A percentile compares a stretch with the other conserved stretches of the same genome.
Conservation (phyloP, 2,797 vertebrate genomes). For the Falco naumanni region DNA sequence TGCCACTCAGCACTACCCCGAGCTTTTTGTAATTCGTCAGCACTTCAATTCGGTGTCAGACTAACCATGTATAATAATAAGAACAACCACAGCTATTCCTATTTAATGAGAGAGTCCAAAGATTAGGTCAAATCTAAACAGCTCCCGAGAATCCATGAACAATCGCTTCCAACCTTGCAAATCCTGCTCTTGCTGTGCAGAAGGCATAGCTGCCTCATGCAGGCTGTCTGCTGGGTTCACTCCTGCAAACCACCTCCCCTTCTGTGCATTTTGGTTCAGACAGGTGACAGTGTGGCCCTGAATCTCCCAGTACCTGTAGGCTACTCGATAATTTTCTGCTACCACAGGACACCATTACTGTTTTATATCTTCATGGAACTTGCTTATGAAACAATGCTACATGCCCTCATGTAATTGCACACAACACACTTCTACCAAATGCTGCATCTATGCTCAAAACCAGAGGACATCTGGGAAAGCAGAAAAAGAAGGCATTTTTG, state of each 20-base stretch:
- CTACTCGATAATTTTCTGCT: background rate
- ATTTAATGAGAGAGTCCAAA: background rate
- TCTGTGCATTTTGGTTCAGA: background rate
- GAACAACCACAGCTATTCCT: background rate
- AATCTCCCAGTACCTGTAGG: background rate
- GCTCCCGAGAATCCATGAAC: background rate
- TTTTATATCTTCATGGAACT: background rate
- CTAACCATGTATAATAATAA: background rate
- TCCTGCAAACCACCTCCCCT: background rate
- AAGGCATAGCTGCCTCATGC: accelerated
- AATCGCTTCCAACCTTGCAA: background rate
- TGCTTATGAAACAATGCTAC: background rate
- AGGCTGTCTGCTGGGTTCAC: background rate
- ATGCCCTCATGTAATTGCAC: background rate
- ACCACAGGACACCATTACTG: background rate
- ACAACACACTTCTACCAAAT: background rate
- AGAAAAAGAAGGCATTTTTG: background rate
- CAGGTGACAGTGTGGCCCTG: accelerated
- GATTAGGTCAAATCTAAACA: background rate
- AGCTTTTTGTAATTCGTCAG: background rate
- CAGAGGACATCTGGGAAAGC: background rate
- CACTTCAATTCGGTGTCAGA: background rate
- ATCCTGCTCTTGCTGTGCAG: background rate
- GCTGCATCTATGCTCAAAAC: background rate
- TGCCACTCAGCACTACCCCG: background rate